phyloP scores from a whole-genome alignment of 2,113 vertebrate genomes.

The Ammospiza caudacuta region DNA sequence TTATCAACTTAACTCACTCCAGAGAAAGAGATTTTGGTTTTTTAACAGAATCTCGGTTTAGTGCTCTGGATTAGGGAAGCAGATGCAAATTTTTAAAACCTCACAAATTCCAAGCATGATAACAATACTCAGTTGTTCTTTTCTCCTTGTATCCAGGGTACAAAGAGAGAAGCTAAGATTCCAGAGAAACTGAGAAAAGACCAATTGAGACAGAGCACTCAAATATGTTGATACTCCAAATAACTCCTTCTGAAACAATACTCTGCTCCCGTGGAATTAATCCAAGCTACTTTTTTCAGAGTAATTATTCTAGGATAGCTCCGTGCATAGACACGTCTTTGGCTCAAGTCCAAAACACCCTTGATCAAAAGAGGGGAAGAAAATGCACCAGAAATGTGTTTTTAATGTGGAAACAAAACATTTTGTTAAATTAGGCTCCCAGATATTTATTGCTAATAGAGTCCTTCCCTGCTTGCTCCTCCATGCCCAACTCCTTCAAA shows the following conservation, averaged over 20 bases:
- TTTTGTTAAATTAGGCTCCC: background rate
- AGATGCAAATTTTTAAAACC: background rate
- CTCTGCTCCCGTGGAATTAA: conserved; percentile 1
- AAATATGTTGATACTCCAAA: background rate
- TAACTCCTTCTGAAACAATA: conserved; percentile 22
- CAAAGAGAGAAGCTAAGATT: background rate
- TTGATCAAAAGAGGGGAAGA: background rate
- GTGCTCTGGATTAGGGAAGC: background rate
- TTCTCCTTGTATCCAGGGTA: accelerated
- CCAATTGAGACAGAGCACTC: background rate
- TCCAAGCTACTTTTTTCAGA: conserved; percentile 29
- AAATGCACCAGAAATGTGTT: background rate
- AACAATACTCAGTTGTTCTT: background rate
- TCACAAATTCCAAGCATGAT: background rate
- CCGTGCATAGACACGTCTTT: background rate
- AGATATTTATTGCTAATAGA: background rate
- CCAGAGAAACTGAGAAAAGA: background rate
- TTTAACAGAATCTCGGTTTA: background rate
- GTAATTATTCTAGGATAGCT: conserved; percentile 34
- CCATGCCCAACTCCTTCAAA: conserved; percentile 15
- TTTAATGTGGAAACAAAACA: conserved; percentile 19
- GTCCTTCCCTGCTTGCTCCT: background rate
- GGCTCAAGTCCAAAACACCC: conserved; percentile 3
- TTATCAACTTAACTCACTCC: background rate
- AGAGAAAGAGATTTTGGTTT: background rate